Evolutionary conservation across 2,888 invertebrate genomes (phyloP), one percentile per base, ranked within the genome.

Genomic region (Alloscopus bannaensis): DNA sequence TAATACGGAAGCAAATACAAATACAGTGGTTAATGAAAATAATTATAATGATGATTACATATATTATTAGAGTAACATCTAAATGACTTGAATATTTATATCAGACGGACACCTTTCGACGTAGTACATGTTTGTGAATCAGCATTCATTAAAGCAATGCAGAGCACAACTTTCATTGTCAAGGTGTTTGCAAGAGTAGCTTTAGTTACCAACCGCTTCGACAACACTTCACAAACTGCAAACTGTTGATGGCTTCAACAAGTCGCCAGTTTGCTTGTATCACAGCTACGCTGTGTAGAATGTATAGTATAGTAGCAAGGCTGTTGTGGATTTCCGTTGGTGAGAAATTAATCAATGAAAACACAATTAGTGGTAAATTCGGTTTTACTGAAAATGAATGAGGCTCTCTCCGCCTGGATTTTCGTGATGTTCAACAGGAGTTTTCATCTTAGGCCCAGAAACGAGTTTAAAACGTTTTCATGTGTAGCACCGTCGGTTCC

Each of bases 11-110:
- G 76, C 66, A 29, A 47, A 50, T 57, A 57, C 16, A 69, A 62
- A 69, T 50, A 68, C 62, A 60, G 62, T 76, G 76, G 76, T 76
- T 68, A 69, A 29, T 76, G 66, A 66, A 68, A 68, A 57, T 73
- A 73, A 57, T 40, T 50, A 47, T 45, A n/a, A 3, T 29, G 60
- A 45, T 47, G 40, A 57, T 60, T 73, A 73, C 62, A 72, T 69
- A 55, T 16, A 45, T 36, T 13, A 45, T 45, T n/a, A n/a, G 13
- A 68, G 40, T 69, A 76, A 69, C 42, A 69, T 52, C 59, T 76
- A 76, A 76, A 76, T 76, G 76, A 76, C 76, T 76, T 76, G 68
- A n/a, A 69, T 76, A 76, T 69, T 76, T 26, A 57, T 75, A 75
- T 75, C 75, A 66, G 75, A 65, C 60, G 50, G 57, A 75, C 66